A percentile compares a stretch with the other conserved stretches of the same genome.
phyloP scores from a whole-genome alignment of 2,797 vertebrate genomes.

The Lutjanus argentimaculatus region DNA sequence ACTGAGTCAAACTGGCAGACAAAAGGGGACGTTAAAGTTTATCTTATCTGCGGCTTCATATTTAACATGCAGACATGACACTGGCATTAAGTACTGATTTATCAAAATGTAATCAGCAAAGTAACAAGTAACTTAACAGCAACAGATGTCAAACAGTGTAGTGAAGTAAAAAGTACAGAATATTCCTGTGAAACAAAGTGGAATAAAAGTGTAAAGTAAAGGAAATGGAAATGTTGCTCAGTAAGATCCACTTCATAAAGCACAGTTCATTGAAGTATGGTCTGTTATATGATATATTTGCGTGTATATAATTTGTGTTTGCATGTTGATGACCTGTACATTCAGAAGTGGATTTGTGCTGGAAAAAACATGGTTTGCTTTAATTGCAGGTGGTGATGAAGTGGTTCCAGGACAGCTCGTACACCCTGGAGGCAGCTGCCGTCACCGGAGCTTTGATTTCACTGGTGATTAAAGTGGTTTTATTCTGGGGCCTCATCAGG shows the following conservation, averaged over 20 bases:
- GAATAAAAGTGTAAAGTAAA: not conserved
- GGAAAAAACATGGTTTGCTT: slow-evolving; percentile 6
- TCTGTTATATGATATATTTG: not conserved
- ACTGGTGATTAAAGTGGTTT: slow-evolving; percentile 86
- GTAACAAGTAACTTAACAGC: not conserved
- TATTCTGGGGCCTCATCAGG: slow-evolving; percentile 85
- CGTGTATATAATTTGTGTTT: too few species aligned
- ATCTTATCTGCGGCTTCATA: not conserved
- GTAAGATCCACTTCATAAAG: not conserved
- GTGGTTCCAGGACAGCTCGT: slow-evolving; percentile 82
- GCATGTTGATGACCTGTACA: not conserved
- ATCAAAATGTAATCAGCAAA: not conserved
- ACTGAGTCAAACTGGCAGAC: not conserved
- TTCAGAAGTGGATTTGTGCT: not conserved
- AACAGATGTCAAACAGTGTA: not conserved
- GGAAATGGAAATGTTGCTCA: too few species aligned
- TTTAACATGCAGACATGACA: not conserved
- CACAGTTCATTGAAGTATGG: not conserved
- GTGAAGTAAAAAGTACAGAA: too few species aligned
- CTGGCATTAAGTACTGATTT: too few species aligned
- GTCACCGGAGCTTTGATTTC: slow-evolving; percentile 86
- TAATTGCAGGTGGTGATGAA: slow-evolving; percentile 79
- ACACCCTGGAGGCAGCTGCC: slow-evolving; percentile 87
- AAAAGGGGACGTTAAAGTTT: not conserved
- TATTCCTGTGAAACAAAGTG: not conserved